phyloP scores from a whole-genome alignment of 1,140 invertebrate genomes.

The Bombus superbus region DNA sequence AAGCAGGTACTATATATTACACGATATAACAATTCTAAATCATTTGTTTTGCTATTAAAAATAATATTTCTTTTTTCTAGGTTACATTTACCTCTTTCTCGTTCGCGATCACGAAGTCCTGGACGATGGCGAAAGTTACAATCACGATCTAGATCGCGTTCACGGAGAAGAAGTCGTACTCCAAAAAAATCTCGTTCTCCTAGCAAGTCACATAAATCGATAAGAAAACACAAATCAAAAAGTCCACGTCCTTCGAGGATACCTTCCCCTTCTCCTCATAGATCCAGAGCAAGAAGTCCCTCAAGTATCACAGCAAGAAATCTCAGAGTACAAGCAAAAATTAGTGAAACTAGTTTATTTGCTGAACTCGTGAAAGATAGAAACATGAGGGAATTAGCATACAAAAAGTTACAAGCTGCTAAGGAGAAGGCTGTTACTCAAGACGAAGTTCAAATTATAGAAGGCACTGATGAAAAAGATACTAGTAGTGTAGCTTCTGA shows the following conservation, averaged over 20 bases:
- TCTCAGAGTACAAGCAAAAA: slow-evolving; percentile 86
- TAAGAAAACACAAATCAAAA: slow-evolving; percentile 79
- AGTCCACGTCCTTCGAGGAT: slow-evolving; percentile 78
- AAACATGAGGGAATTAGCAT: slow-evolving; percentile 89
- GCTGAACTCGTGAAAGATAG: slow-evolving; percentile 93
- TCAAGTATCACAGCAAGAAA: slow-evolving; percentile 83
- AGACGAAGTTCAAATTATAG: slow-evolving; percentile 81
- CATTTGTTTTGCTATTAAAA: not conserved
- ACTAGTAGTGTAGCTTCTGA: slow-evolving; percentile 57
- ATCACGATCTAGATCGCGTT: slow-evolving; percentile 78
- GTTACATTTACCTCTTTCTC: slow-evolving; percentile 74
- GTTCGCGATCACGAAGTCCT: slow-evolving; percentile 79
- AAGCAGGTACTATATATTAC: slow-evolving; percentile 64
- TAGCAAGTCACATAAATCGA: slow-evolving; percentile 76
- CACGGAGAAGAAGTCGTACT: slow-evolving; percentile 77
- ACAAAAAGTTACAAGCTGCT: slow-evolving; percentile 86
- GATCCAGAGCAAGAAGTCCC: slow-evolving; percentile 76
- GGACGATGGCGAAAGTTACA: slow-evolving; percentile 76
- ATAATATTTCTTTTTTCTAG: slow-evolving; percentile 47
- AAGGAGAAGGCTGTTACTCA: slow-evolving; percentile 79
- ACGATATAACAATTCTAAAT: not conserved
- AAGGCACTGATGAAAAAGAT: slow-evolving; percentile 78
- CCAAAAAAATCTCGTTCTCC: slow-evolving; percentile 81
- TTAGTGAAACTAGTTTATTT: slow-evolving; percentile 93
- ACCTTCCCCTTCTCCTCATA: slow-evolving; percentile 78